Evolutionary conservation across 1,140 invertebrate species (phyloP).

Genomic region (Trichonephila clavata): DNA sequence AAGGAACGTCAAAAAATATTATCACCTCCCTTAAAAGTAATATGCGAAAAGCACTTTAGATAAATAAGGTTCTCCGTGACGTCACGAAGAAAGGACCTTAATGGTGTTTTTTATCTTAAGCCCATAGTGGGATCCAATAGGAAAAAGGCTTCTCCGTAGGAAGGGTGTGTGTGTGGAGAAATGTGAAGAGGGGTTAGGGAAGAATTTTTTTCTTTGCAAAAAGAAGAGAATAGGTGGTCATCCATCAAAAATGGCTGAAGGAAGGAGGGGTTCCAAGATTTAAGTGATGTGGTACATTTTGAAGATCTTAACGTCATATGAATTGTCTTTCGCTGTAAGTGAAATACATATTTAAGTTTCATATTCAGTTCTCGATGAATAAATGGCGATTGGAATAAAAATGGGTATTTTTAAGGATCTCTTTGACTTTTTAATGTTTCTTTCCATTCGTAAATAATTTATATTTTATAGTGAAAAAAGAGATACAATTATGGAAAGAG

Average conservation of each 20-base stretch:
- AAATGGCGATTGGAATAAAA: too few relatives aligned
- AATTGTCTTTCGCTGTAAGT: neutral
- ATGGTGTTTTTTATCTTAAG: slow-evolving; percentile 73
- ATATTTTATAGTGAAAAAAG: too few relatives aligned
- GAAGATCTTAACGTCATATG: too few relatives aligned
- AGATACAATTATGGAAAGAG: too few relatives aligned
- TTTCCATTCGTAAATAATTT: too few relatives aligned
- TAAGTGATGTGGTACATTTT: neutral
- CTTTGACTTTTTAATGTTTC: too few relatives aligned
- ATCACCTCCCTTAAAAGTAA: slow-evolving; percentile 69
- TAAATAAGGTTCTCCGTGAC: slow-evolving; percentile 69
- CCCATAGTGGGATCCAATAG: slow-evolving; percentile 19
- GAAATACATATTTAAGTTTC: neutral
- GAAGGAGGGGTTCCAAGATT: neutral
- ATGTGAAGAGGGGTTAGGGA: slow-evolving; percentile 1
- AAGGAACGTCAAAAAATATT: slow-evolving; percentile 65
- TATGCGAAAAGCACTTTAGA: slow-evolving; percentile 73
- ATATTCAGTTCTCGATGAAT: too few relatives aligned
- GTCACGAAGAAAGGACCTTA: slow-evolving; percentile 56
- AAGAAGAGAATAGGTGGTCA: slow-evolving; percentile 41
- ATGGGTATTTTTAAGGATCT: too few relatives aligned
- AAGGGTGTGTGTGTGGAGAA: neutral
- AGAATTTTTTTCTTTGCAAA: slow-evolving; percentile 36
- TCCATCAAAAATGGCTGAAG: slow-evolving; percentile 64
- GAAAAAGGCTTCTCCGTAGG: neutral